phyloP scores from a whole-genome alignment of 2,113 vertebrate genomes.

The Salminus brasiliensis region DNA sequence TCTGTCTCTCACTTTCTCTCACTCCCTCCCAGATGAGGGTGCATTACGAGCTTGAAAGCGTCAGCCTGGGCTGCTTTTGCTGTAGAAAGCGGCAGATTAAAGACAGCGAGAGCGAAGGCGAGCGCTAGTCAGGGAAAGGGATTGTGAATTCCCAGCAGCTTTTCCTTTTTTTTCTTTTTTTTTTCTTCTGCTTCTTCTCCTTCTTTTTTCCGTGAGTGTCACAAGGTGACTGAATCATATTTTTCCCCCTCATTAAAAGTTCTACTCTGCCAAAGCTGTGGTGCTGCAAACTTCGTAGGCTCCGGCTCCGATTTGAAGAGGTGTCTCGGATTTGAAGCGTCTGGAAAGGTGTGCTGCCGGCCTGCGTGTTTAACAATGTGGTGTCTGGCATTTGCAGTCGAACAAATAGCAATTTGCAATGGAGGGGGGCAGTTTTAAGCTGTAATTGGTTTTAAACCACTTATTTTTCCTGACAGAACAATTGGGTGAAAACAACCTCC shows the following conservation, averaged over 20 bases:
- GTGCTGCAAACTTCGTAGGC: constrained; percentile 43
- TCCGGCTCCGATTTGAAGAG: constrained; percentile 28
- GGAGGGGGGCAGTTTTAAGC: constrained; percentile 24
- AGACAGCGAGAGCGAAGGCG: constrained; percentile 49
- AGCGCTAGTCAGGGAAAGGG: constrained; percentile 32
- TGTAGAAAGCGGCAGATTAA: constrained; percentile 47
- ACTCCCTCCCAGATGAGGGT: constrained; percentile 33
- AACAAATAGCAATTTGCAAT: constrained; percentile 31
- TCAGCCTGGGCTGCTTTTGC: constrained; percentile 19
- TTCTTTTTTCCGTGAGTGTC: constrained; percentile 56
- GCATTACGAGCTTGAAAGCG: constrained; percentile 15
- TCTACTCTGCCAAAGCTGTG: constrained; percentile 43
- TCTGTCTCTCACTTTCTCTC: background rate
- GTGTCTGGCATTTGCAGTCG: constrained; percentile 17
- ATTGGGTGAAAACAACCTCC: constrained; percentile 12
- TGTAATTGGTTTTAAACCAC: constrained; percentile 36
- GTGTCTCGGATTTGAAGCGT: constrained; percentile 2
- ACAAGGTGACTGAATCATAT: constrained; percentile 64
- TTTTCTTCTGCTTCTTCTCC: constrained; percentile 49
- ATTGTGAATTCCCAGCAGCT: constrained; percentile 31
- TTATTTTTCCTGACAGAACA: constrained; percentile 2
- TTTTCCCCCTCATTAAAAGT: constrained; percentile 69
- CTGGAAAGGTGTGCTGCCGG: constrained; percentile 8
- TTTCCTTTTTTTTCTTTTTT: background rate
- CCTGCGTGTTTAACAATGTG: constrained; percentile 33